Percentiles rank a stretch among this genome's conserved stretches.
Conservation (phyloP, 2,888 invertebrate genomes). For the Entomobrya multifasciata region DNA sequence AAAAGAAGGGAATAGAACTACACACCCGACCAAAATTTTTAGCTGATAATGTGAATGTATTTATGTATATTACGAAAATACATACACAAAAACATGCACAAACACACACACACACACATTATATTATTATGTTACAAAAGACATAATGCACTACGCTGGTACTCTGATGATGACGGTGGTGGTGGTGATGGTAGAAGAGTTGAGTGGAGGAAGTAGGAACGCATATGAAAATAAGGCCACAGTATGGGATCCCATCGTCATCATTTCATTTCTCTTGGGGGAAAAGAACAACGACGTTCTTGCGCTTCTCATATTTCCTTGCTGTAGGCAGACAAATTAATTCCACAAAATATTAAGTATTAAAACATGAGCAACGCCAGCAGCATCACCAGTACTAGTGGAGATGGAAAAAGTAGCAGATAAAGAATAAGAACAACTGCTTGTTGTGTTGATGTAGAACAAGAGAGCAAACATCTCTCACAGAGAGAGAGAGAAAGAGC, state of each 20-base stretch:
- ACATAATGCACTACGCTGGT: conserved; percentile 5
- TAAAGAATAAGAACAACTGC: not conserved
- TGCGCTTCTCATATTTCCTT: conserved; percentile 80
- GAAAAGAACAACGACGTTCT: conserved; percentile 78
- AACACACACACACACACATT: conserved; percentile 9
- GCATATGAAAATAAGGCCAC: conserved; percentile 63
- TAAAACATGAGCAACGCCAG: conserved; percentile 76
- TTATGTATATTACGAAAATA: not conserved
- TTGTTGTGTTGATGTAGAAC: conserved; percentile 19
- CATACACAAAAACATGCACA: not conserved
- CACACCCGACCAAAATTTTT: no score
- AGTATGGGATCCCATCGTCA: conserved; percentile 70
- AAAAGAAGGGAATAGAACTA: not conserved
- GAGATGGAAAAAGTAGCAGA: not conserved
- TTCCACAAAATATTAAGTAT: conserved; percentile 80
- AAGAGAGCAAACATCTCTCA: conserved; percentile 66
- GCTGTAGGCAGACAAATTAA: conserved; percentile 80
- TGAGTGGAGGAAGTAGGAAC: conserved; percentile 11
- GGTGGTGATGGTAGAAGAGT: not conserved
- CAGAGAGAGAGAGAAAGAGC: no score
- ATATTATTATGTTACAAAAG: conserved; percentile 25
- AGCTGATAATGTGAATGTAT: no score
- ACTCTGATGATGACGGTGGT: conserved; percentile 11
- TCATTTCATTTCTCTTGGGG: conserved; percentile 73
- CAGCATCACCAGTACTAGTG: conserved; percentile 38